These are phyloP conservation scores for Pimpla rufipes DNA, from an alignment of 2,888 invertebrate genomes.

Conservation along the genomic window DNA sequence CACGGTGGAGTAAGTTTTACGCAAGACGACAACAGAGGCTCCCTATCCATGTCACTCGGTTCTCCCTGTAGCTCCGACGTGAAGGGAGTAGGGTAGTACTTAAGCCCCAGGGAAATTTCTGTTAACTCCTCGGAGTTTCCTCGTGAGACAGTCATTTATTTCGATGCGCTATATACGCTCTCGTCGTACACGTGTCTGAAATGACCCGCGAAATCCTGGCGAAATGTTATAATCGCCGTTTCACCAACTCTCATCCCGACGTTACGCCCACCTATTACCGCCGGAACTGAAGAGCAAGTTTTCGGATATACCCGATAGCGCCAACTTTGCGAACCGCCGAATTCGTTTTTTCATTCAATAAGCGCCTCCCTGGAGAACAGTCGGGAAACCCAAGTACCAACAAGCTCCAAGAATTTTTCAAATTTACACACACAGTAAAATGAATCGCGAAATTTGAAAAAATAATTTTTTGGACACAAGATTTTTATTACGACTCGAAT, in stretches of 20 bases:
- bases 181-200: slow-evolving; percentile 5
- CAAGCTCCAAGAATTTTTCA: too few species aligned
- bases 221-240: not conserved
- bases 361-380: too few species aligned
- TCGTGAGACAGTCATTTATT: slow-evolving; percentile 23
- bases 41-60: not conserved
- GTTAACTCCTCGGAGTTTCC: slow-evolving; percentile 7
- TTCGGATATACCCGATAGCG: not conserved
- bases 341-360: not conserved
- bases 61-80: not conserved
- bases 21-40: not conserved
- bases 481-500: too few species aligned
- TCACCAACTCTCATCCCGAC: not conserved
- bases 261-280: not conserved
- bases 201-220: slow-evolving; percentile 12
- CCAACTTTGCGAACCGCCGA: not conserved
- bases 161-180: not conserved
- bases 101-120: slow-evolving; percentile 27
- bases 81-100: not conserved
- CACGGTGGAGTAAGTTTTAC: not conserved
- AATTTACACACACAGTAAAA: too few species aligned
- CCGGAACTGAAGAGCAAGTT: not conserved
- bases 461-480: too few species aligned
- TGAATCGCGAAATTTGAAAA: too few species aligned
- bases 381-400: too few species aligned